phyloP scores from a whole-genome alignment of 2,888 invertebrate species.

The Catocala fraxini region DNA sequence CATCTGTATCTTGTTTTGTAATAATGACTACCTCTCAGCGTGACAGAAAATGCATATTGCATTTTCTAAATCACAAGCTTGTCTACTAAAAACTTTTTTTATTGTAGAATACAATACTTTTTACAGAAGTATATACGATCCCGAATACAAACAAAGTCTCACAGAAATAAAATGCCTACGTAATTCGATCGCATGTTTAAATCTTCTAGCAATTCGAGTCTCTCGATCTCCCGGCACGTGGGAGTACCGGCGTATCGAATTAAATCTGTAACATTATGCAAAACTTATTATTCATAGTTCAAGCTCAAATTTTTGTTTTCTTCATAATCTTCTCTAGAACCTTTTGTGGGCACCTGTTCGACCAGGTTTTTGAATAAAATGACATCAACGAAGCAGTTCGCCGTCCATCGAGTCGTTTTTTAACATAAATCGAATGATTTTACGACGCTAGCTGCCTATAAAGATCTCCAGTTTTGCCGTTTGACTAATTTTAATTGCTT shows the following conservation, averaged over 20 bases:
- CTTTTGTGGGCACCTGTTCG: slow-evolving; percentile 41
- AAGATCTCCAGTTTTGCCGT: slow-evolving; percentile 73
- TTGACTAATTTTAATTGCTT: slow-evolving; percentile 81
- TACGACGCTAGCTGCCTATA: slow-evolving; percentile 73
- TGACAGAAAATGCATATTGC: no score
- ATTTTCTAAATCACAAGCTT: no score
- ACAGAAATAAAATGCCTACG: slow-evolving; percentile 13
- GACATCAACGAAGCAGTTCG: slow-evolving; percentile 51
- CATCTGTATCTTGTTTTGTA: no score
- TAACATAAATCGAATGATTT: slow-evolving; percentile 77
- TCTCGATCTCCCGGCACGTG: slow-evolving; percentile 30
- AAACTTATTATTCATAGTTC: slow-evolving; percentile 44
- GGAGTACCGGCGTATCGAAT: slow-evolving; percentile 45
- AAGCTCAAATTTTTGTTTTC: slow-evolving; percentile 29
- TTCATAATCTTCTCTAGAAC: slow-evolving; percentile 42
- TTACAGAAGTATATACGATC: no score
- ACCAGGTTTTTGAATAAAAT: slow-evolving; percentile 52
- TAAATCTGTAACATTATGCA: slow-evolving; percentile 46
- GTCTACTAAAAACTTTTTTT: no score
- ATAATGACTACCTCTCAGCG: no score
- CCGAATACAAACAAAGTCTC: slow-evolving; percentile 17
- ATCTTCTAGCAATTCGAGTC: slow-evolving; percentile 36
- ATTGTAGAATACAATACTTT: no score
- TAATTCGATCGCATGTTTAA: slow-evolving; percentile 42
- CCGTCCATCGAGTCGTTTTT: slow-evolving; percentile 55